Conservation (phyloP, 2,888 invertebrate genomes). For the Ctenicera cuprea region DNA sequence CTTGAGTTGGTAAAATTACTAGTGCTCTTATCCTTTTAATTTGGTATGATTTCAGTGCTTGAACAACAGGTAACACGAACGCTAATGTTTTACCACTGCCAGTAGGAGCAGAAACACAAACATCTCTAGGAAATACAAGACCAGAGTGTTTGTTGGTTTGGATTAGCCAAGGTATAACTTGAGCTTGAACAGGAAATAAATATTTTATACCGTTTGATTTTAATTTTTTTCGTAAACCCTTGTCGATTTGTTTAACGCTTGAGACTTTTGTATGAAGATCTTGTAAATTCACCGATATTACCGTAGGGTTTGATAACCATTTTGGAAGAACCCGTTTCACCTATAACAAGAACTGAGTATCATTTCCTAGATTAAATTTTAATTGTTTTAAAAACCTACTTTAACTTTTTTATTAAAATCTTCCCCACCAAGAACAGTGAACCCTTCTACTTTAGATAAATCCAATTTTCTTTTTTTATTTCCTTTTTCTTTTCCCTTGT, state of each 20-base stretch:
- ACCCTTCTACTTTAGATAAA: constrained; percentile 71
- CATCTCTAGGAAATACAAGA: constrained; percentile 86
- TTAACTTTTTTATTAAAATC: constrained; percentile 76
- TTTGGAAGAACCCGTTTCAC: constrained; percentile 87
- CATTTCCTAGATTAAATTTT: too few species aligned
- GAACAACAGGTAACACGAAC: constrained; percentile 93
- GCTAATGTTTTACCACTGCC: constrained; percentile 98
- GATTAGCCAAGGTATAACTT: constrained; percentile 86
- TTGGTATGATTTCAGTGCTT: constrained; percentile 73
- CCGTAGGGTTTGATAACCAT: constrained; percentile 89
- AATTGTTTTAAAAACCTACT: constrained; percentile 66
- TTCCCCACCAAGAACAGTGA: constrained; percentile 81
- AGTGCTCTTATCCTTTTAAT: constrained; percentile 83
- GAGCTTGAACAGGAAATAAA: constrained; percentile 91
- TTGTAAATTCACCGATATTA: constrained; percentile 84
- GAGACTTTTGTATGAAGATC: constrained; percentile 75
- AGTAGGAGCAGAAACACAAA: constrained; percentile 98
- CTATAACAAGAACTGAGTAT: too few species aligned
- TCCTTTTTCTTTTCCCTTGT: too few species aligned
- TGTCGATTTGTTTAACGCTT: constrained; percentile 79
- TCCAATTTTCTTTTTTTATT: constrained; percentile 57
- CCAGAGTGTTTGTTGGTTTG: constrained; percentile 77
- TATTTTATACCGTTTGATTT: constrained; percentile 82
- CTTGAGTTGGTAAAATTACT: constrained; percentile 94
- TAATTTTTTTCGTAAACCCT: constrained; percentile 78